Evolutionary conservation across 2,888 invertebrate genomes (phyloP).

Genomic region (Polydrusus tereticollis): DNA sequence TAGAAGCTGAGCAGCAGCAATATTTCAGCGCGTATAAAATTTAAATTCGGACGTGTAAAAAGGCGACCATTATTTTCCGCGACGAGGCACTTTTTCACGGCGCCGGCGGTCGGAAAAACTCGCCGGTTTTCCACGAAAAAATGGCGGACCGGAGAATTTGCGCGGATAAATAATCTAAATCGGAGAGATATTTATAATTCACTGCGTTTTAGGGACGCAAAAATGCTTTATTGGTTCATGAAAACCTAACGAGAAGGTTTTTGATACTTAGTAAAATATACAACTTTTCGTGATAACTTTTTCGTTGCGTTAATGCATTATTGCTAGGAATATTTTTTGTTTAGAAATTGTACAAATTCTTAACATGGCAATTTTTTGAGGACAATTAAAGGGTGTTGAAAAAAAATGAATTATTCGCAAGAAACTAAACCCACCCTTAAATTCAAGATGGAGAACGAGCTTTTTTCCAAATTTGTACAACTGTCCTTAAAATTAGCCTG

Average conservation of each 20-base stretch:
- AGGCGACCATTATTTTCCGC: conserved; percentile 31
- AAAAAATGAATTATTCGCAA: no score
- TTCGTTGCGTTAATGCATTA: no score
- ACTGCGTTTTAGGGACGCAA: background rate
- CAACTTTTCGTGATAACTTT: no score
- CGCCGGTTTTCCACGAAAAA: conserved; percentile 16
- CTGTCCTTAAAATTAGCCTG: no score
- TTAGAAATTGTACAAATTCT: no score
- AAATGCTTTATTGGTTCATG: conserved; percentile 4
- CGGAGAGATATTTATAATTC: conserved; percentile 20
- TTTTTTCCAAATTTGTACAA: no score
- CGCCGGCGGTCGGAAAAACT: background rate
- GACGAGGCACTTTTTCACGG: conserved; percentile 29
- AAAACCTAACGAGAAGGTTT: background rate
- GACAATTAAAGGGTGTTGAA: no score
- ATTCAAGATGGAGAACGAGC: no score
- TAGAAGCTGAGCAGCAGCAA: conserved; percentile 7
- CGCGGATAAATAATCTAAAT: conserved; percentile 12
- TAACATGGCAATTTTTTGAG: no score
- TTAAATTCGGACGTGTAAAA: conserved; percentile 40
- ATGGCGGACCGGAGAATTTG: conserved; percentile 9
- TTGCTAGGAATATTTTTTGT: no score
- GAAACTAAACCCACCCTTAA: no score
- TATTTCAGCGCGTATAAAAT: conserved; percentile 31
- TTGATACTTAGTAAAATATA: no score